Conservation (phyloP, 2,113 vertebrate genomes). For the Ceyx melanurus region DNA sequence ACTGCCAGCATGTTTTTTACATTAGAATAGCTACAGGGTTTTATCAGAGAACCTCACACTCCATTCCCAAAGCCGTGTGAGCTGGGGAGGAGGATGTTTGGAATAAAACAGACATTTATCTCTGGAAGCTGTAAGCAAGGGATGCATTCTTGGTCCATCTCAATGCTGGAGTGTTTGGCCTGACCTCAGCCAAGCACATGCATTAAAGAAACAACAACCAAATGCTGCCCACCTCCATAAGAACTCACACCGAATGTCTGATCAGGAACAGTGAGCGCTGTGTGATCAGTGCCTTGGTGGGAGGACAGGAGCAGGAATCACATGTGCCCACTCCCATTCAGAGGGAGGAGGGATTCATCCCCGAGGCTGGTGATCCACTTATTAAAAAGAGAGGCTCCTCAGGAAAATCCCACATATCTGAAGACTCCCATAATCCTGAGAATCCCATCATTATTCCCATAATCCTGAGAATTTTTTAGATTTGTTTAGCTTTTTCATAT, state of each 20-base stretch:
- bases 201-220: neutral
- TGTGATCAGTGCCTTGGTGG: neutral
- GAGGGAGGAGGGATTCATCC: neutral
- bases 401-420: neutral
- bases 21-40: neutral
- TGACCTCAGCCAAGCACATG: neutral
- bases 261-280: neutral
- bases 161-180: neutral
- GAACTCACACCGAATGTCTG: neutral
- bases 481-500: neutral
- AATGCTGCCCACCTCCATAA: neutral
- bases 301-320: neutral
- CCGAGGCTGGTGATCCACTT: neutral
- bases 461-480: no score
- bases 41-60: neutral
- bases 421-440: neutral
- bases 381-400: neutral
- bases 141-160: neutral
- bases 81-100: neutral
- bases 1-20: neutral
- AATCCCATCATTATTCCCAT: no score
- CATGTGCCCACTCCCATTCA: neutral
- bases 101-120: neutral
- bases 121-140: rapidly evolving
- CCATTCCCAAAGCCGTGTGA: neutral